Base-by-base conservation (phyloP, 2,888 invertebrate genomes). In the Eupithecia exiguata region DNA sequence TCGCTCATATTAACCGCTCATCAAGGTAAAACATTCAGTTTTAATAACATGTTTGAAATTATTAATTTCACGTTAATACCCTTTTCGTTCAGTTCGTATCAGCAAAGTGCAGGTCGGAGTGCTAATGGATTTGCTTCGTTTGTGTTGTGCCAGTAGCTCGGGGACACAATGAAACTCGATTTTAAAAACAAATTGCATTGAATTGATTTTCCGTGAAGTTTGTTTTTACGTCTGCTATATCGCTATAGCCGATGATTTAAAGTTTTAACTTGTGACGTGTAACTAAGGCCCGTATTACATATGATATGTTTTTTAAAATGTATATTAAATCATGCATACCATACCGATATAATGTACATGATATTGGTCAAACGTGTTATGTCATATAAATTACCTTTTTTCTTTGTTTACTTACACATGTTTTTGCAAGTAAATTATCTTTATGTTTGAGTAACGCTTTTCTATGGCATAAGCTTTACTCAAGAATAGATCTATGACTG, bases 31-130 rank as follows among this genome's bases (percentile, higher is more conserved):
- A 40, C 21, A 40, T 65, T 38, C 65, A 7, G 40, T n/a, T 73
- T 73, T 73, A 73, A 69, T 70, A 70, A 68, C 18, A 21, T 67
- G 40, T 74, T 63, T 53, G 36, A 70, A 73, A 61, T 62, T 70
- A 70, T 70, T 70, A 68, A 70, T 74, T 74, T 70, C 62, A 70
- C 68, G 36, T 40, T 74, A 70, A 70, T 74, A 61, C 43, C 66
- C 62, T 68, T 1, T 53, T 10, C 21, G 53, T 25, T 14, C 58
- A 58, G 58, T 58, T 73, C 69, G 7, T 68, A 61, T 46, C 43
- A 68, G 65, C 66, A 40, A 65, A 69, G 53, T 40, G 69, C 43
- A 36, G 68, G 71, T 58, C 12, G 58, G 5, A 58, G 58, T 65
- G 65, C 40, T 40, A 2, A 40, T 65, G 65, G 36, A 38, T 65